Evolutionary conservation across 2,113 vertebrate genomes (phyloP).

Genomic region (Gadus chalcogrammus): DNA sequence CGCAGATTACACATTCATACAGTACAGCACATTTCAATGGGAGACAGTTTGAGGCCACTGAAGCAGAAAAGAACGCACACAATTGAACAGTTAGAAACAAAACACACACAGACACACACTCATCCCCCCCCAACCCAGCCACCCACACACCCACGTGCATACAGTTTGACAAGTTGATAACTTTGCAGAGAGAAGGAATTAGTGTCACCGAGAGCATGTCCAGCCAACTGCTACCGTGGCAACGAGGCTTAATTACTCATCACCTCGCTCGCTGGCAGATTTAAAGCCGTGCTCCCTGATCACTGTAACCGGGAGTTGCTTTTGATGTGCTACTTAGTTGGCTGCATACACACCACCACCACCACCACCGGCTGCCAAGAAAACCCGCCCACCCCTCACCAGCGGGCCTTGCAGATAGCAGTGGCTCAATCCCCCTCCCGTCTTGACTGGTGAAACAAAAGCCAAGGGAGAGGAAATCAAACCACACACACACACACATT

Average conservation of each 20-base stretch:
- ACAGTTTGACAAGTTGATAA: constrained; percentile 36
- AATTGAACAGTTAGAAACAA: not conserved
- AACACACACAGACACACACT: constrained; percentile 2
- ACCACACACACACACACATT: too few species aligned
- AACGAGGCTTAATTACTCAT: constrained; percentile 56
- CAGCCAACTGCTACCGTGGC: constrained; percentile 25
- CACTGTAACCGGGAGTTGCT: constrained; percentile 45
- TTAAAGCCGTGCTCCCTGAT: constrained; percentile 35
- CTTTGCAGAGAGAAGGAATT: constrained; percentile 40
- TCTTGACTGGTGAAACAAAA: too few species aligned
- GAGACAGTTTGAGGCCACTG: constrained; percentile 20
- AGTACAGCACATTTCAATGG: not conserved
- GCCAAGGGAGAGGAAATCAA: too few species aligned
- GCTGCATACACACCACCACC: constrained; percentile 5
- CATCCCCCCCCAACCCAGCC: not conserved
- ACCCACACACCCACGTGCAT: not conserved
- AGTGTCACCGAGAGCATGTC: constrained; percentile 43
- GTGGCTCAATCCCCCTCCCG: too few species aligned
- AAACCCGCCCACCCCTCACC: constrained; percentile 6
- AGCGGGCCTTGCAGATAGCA: not conserved
- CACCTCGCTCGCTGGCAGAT: constrained; percentile 40
- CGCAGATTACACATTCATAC: not conserved
- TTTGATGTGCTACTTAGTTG: constrained; percentile 52
- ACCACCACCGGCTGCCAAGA: constrained; percentile 1
- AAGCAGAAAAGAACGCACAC: not conserved